Evolutionary conservation across 2,888 invertebrate genomes (phyloP).

Genomic region (Heliconius aoede): DNA sequence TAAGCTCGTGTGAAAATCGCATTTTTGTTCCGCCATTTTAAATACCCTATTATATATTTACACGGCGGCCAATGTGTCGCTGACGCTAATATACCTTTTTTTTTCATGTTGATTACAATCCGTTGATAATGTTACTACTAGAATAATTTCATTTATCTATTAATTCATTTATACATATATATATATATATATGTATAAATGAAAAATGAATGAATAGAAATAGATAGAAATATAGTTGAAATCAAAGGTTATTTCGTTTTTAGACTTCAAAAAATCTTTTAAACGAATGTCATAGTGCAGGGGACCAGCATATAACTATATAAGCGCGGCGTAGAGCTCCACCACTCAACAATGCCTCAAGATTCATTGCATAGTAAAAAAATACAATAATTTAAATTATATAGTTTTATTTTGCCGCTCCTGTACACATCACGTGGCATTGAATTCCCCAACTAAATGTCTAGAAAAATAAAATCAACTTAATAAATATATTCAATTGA

Average conservation of each 20-base stretch:
- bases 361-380: too few species aligned
- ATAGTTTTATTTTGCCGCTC: too few species aligned
- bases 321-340: background rate
- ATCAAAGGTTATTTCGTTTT: background rate
- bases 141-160: background rate
- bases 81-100: constrained; percentile 51
- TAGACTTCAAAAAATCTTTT: too few species aligned
- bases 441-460: background rate
- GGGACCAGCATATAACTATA: background rate
- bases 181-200: too few species aligned
- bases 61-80: constrained; percentile 52
- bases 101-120: constrained; percentile 49
- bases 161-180: too few species aligned
- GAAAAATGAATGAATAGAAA: too few species aligned
- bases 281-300: background rate
- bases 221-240: background rate
- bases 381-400: too few species aligned
- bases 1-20: constrained; percentile 32
- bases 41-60: constrained; percentile 58
- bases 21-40: constrained; percentile 55
- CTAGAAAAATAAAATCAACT: too few species aligned
- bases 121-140: constrained; percentile 5
- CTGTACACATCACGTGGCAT: too few species aligned
- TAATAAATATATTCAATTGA: background rate
- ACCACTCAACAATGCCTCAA: background rate